Base-by-base conservation (phyloP, 2,113 vertebrate genomes). In the Leptodactylus fuscus region DNA sequence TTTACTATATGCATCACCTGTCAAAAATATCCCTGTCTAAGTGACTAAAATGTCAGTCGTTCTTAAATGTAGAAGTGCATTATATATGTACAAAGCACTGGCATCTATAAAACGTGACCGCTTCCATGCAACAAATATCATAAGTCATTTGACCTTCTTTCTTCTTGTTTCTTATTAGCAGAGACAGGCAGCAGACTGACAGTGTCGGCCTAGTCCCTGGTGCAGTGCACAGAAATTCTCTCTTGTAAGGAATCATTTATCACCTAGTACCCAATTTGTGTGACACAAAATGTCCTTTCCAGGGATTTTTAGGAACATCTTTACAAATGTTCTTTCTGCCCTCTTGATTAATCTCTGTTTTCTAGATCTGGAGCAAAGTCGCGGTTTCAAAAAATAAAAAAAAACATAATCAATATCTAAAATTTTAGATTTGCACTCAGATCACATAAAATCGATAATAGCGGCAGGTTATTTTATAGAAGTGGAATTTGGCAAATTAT, bases 281-380 rank as follows among this genome's bases (percentile, higher is more conserved):
- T 53, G 81, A 71, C 67, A 71, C 22, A 55, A 38, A 49, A 71
- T 82, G 67, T 82, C 67, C 48, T 51, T 82, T 73, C 32, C 32
- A 27, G 22, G 16, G 29, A 49, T 38, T 53, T 82, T 71, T 7
- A 38, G 36, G 51, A 82, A n/a, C 32, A 82, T 41, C 65, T 53
- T 71, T 67, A 82, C 76, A 82, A 71, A 82, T 82, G 81, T 71
- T 71, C 38, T 82, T 55, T 82, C 48, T n/a, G 60, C 32, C n/a
- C 48, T 73, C n/a, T 69, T 81, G 80, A 82, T 53, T 55, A 13
- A 82, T 71, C 22, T 71, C 15, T 60, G 27, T 46, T 75, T 44
- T 38, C 12, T 36, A 71, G 67, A 71, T 71, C 1, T 29, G 48
- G 44, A n/a, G 49, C 60, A 81, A 22, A 71, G 48, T 27, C 16